Base-by-base conservation (phyloP, 2,113 vertebrate species). In the Callithrix jacchus region DNA sequence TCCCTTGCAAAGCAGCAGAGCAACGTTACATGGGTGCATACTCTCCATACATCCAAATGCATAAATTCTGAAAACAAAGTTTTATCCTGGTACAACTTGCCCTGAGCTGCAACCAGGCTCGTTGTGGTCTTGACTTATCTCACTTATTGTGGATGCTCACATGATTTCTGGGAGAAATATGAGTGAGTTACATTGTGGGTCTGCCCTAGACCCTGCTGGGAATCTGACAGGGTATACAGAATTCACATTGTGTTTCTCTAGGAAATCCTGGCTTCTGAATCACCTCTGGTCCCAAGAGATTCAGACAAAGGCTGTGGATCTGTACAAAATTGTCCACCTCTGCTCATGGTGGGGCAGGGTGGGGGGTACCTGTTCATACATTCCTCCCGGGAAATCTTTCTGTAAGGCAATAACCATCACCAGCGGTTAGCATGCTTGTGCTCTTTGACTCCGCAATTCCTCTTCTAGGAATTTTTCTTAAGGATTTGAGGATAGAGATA, bases 21-120 rank as follows among this genome's bases (percentile, higher is more conserved):
- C 2, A 25, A n/a, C 52, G 45, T 4, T 0, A 37, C 7, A 9
- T 6, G 1, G 16, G 54, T 1, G 40, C 2, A 3, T 3, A 0
- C 37, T 37, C 64, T 66, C 66, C 74, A 12, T 25, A 70, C 52
- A 52, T 5, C 56, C 11, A 76, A 42, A 40, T 3, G 49, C 80
- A 49, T 45, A 56, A 1, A 27, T 61, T 92, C 85, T 37, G 23
- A 68, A 81, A 37, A 35, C 14, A 1, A 52, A 68, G 16, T 11
- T 25, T 47, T 30, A 13, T 32, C 54, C 25, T 40, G 74, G 54
- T 37, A 35, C 82, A 82, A 30, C 32, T 27, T 42, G 27, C 23
- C 74, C 47, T 0, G 9, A 76, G 87, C 40, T n/a, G 21, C 56
- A 35, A 1, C 0, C 3, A 32, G 77, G 20, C 37, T 71, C 16